phyloP scores from a whole-genome alignment of 1,140 invertebrate species.

The Magallana gigas region DNA sequence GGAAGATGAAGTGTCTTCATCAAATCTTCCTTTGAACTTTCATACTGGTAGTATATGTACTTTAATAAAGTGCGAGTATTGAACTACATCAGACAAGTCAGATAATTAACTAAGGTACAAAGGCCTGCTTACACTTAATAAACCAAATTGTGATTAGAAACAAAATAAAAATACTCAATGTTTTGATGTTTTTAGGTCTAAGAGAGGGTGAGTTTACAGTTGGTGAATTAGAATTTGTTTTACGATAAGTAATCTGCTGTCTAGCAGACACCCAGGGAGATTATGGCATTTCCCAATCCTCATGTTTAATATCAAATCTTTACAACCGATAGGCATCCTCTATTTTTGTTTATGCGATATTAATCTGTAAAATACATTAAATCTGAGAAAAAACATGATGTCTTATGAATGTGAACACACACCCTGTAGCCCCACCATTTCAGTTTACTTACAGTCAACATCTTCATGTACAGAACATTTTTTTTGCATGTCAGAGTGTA shows the following conservation, averaged over 20 bases:
- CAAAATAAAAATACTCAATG: background rate
- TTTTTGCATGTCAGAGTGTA: no score
- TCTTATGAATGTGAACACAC: background rate
- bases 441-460: no score
- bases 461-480: no score
- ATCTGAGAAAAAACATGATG: background rate
- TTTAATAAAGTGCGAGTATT: background rate
- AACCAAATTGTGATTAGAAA: background rate
- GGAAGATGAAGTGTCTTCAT: background rate
- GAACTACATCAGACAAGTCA: background rate
- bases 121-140: constrained; percentile 1
- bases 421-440: no score
- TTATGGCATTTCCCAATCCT: background rate
- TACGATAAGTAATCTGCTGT: background rate
- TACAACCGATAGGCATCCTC: background rate
- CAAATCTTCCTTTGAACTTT: background rate
- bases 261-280: background rate
- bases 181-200: no score
- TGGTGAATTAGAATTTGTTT: background rate
- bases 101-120: background rate
- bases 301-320: constrained; percentile 21
- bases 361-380: constrained; percentile 13
- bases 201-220: background rate
- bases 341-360: constrained; percentile 21
- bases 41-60: background rate